Percentiles rank a stretch among this genome's conserved stretches.
phyloP scores from a whole-genome alignment of 1,140 invertebrate species.

The Aphidius ervi region DNA sequence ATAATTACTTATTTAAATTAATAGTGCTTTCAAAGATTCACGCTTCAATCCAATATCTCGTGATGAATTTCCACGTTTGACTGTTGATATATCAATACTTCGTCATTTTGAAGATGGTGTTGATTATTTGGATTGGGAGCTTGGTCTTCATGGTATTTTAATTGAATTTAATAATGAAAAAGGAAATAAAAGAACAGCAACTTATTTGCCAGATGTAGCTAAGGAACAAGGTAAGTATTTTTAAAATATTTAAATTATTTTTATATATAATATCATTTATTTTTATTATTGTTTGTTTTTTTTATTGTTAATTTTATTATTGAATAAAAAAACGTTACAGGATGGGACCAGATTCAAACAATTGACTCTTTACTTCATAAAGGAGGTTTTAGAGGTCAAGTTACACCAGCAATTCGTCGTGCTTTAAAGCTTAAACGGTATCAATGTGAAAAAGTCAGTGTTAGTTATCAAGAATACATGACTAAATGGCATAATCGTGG shows the following conservation, averaged over 20 bases:
- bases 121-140: conserved; percentile 95
- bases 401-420: conserved; percentile 82
- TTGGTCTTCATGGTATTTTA: conserved; percentile 95
- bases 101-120: conserved; percentile 92
- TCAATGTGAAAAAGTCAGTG: conserved; percentile 82
- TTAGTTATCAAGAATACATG: conserved; percentile 80
- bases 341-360: conserved; percentile 95
- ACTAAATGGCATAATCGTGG: conserved; percentile 57
- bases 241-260: not conserved
- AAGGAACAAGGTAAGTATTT: conserved; percentile 83
- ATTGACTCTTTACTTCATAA: conserved; percentile 96
- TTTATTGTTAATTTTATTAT: too few relatives aligned
- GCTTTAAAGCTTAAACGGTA: conserved; percentile 92
- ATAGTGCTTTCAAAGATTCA: conserved; percentile 94
- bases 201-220: conserved; percentile 96
- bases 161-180: conserved; percentile 97
- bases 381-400: conserved; percentile 90
- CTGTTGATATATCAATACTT: conserved; percentile 94
- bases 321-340: conserved; percentile 50
- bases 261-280: conserved; percentile 9
- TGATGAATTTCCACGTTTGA: conserved; percentile 88
- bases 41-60: conserved; percentile 92
- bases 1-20: conserved; percentile 7
- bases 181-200: conserved; percentile 91
- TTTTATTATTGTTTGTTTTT: too few relatives aligned